Base-by-base conservation (phyloP, 2,113 vertebrate genomes). In the Gnathonemus longibarbis region DNA sequence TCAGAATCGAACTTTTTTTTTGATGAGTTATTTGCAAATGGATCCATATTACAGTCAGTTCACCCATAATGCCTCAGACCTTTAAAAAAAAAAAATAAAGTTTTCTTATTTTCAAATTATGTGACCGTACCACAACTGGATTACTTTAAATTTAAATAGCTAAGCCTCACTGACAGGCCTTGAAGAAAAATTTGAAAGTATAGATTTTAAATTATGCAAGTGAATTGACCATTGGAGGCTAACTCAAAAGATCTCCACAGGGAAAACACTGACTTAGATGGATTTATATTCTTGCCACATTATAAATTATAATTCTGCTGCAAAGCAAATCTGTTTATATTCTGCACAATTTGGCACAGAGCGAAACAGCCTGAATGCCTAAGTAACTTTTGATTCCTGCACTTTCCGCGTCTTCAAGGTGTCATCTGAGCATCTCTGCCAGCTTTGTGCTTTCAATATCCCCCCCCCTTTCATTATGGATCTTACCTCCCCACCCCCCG, bases 341-440 rank as follows among this genome's bases (percentile, higher is more conserved):
- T 95, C 94, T 95, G 94, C 95, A 93, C 93, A 95, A 94, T 96
- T 95, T 96, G 94, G 94, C 94, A 94, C 95, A 93, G 94, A 94
- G 94, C 93, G 94, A 93, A 95, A 95, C 95, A 95, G 95, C 93
- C 93, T 93, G 94, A 80, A 80, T 80, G 74, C 31, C 93, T 94
- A 93, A 94, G 93, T 94, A 93, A 92, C 92, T 95, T 94, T 93
- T 93, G 91, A 93, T 95, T 80, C 35, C 74, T 39, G 74, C 74
- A 80, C 74, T 80, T 80, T 39, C 35, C 1, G 2, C 74, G 0
- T 42, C 35, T 80, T 80, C 74, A 80, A 80, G 74, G 74, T 80
- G 35, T 80, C 17, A 42, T 19, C 27, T 42, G 5, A 31, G 52
- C 27, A 13, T 39, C 74, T 77, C 74, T 39, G 74, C 27, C 31